Conservation (phyloP, 2,113 vertebrate species). For the Chiloscyllium plagiosum region DNA sequence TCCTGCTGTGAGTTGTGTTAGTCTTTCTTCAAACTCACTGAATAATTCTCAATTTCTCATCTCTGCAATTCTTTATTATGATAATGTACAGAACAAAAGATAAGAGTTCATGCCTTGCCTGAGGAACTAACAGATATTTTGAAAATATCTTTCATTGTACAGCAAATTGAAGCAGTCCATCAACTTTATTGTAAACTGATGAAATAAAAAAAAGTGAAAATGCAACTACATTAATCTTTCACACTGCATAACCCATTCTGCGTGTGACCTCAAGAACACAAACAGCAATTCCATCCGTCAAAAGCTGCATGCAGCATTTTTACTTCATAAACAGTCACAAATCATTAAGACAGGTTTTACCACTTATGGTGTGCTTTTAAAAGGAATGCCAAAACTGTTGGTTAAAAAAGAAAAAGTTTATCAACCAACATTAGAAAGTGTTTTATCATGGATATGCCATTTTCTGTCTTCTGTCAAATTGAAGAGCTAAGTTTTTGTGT, state of each 20-base stretch:
- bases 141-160: not conserved
- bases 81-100: not conserved
- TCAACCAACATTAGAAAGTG: not conserved
- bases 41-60: not conserved
- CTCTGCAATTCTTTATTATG: not conserved
- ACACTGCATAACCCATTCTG: slow-evolving; percentile 14
- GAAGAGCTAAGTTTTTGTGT: not conserved
- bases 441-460: not conserved
- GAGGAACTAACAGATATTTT: not conserved
- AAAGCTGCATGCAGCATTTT: not conserved
- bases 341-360: slow-evolving; percentile 27
- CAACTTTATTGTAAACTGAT: slow-evolving; percentile 30
- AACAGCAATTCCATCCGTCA: slow-evolving; percentile 24
- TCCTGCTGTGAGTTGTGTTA: not conserved
- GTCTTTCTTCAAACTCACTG: not conserved
- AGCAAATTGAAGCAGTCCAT: not conserved
- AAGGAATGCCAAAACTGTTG: not conserved
- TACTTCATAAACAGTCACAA: not conserved
- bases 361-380: slow-evolving; percentile 28
- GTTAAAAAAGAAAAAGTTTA: not conserved
- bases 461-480: not conserved
- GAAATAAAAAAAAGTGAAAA: not conserved
- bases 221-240: slow-evolving; percentile 4
- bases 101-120: not conserved
- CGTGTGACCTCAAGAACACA: not conserved